These are phyloP conservation scores for Drosophila pandora DNA, from an alignment of 1,140 invertebrate species.

Conservation along the genomic window DNA sequence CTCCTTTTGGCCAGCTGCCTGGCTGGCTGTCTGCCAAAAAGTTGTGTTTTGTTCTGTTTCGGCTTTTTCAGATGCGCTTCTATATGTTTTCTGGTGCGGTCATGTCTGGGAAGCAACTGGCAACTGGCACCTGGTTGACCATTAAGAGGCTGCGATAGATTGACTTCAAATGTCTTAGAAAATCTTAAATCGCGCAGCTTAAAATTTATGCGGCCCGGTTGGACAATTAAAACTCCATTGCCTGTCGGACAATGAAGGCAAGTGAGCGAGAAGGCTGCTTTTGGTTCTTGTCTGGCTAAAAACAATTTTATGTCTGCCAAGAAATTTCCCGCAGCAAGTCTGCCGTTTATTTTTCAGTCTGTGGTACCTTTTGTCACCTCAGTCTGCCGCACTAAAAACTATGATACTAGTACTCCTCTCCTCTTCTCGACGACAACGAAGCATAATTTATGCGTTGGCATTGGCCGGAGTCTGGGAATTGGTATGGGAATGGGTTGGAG, in stretches of 20 bases:
- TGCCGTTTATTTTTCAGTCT: conserved; percentile 14
- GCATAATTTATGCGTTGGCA: conserved; percentile 77
- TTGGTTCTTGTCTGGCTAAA: conserved; percentile 1
- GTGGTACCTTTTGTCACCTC: conserved; percentile 67
- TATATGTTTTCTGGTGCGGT: conserved; percentile 24
- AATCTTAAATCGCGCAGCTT: conserved; percentile 63
- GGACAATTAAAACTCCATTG: conserved; percentile 76
- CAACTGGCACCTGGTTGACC: conserved; percentile 65
- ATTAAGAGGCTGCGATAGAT: conserved; percentile 60
- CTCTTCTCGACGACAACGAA: conserved; percentile 61
- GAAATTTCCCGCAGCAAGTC: conserved; percentile 50
- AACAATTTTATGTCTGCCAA: conserved; percentile 50
- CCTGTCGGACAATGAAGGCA: conserved; percentile 35
- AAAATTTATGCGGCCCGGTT: conserved; percentile 66
- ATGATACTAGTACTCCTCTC: conserved; percentile 6
- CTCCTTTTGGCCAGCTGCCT: not conserved
- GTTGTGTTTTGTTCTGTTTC: conserved; percentile 15
- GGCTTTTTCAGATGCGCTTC: not conserved
- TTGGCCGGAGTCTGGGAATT: conserved; percentile 43
- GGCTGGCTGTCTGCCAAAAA: conserved; percentile 46
- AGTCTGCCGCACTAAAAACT: conserved; percentile 6
- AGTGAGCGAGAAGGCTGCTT: conserved; percentile 13
- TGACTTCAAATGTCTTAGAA: conserved; percentile 74
- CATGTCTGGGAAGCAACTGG: conserved; percentile 30
- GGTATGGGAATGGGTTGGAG: conserved; percentile 40